These are phyloP conservation scores for Thermophis baileyi DNA, from an alignment of 2,113 vertebrate genomes.

Conservation along the genomic window DNA sequence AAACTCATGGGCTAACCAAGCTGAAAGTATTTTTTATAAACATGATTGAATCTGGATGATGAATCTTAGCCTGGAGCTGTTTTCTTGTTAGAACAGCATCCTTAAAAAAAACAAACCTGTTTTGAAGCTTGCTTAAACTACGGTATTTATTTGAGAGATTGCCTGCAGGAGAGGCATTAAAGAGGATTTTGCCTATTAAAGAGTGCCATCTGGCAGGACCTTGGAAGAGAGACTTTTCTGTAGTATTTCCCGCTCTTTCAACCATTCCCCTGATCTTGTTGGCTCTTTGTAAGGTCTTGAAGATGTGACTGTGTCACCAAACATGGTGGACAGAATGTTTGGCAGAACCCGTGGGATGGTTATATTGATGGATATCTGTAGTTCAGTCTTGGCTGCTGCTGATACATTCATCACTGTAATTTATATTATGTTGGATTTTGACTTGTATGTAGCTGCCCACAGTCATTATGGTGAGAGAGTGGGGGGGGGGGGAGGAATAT, in stretches of 20 bases:
- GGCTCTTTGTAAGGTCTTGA: neutral
- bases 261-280: neutral
- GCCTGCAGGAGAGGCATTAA: neutral
- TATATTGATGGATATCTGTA: neutral
- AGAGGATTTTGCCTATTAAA: neutral
- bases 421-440: neutral
- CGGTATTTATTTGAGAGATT: neutral
- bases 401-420: neutral
- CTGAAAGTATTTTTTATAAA: neutral
- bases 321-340: neutral
- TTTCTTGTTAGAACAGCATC: neutral
- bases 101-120: neutral
- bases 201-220: neutral
- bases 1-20: neutral
- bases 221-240: neutral
- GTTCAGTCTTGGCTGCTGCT: neutral
- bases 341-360: neutral
- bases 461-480: neutral
- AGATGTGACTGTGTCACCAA: neutral
- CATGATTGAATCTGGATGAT: neutral
- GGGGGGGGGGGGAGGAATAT: neutral
- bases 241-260: neutral
- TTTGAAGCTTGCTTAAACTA: neutral
- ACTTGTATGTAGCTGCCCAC: neutral
- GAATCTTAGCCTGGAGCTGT: neutral